These are phyloP conservation scores for Palaemon carinicauda DNA, from an alignment of 1,140 invertebrate genomes.

Conservation along the genomic window DNA sequence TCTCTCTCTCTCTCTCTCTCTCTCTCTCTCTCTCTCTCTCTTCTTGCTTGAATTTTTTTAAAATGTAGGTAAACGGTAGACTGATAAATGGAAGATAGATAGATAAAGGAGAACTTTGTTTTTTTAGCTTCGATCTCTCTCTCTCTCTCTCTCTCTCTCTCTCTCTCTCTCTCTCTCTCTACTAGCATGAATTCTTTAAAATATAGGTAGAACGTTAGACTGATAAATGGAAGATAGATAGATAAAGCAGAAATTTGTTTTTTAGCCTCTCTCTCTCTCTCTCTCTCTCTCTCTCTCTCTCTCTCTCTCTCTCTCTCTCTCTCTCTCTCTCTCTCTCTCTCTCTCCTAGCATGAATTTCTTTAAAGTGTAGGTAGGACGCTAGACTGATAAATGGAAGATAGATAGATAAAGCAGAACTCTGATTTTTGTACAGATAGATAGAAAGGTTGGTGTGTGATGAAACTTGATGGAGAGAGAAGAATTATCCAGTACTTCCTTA, in stretches of 20 bases:
- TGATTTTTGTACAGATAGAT: no score
- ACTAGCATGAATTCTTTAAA: background rate
- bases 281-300: background rate
- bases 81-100: no score
- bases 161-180: background rate
- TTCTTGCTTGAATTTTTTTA: no score
- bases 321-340: background rate
- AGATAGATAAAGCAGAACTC: background rate
- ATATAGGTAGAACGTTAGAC: background rate
- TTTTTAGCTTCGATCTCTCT: no score
- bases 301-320: background rate
- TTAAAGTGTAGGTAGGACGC: background rate
- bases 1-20: no score
- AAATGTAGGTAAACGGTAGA: no score
- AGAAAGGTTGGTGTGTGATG: no score
- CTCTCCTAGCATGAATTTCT: background rate
- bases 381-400: background rate
- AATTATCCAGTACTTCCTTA: no score
- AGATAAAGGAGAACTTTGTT: no score
- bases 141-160: background rate
- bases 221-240: background rate
- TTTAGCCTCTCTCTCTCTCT: background rate
- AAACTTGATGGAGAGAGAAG: no score
- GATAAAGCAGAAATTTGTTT: background rate
- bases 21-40: no score